Evolutionary conservation across 2,113 vertebrate genomes (phyloP).

Genomic region (Gambusia affinis): DNA sequence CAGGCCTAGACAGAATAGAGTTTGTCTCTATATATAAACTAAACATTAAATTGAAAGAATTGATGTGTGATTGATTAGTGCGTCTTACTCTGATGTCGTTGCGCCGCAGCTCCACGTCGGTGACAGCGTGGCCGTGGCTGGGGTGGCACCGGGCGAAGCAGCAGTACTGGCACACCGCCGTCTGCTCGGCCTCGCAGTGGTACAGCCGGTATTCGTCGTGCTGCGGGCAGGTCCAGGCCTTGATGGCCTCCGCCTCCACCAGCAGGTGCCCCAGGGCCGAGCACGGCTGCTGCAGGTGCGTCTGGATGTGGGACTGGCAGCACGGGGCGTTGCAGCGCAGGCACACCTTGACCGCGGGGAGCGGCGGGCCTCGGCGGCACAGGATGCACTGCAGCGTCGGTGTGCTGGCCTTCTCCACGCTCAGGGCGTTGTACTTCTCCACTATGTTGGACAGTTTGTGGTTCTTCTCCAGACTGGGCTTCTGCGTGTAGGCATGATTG

Average conservation of each 20-base stretch:
- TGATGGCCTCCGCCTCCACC: conserved; percentile 95
- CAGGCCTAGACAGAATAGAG: not conserved
- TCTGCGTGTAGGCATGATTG: conserved; percentile 98
- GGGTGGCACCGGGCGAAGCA: conserved; percentile 96
- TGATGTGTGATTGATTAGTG: not conserved
- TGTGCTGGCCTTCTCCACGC: conserved; percentile 71
- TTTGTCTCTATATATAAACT: not conserved
- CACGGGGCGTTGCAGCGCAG: conserved; percentile 97
- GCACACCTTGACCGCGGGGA: conserved; percentile 96
- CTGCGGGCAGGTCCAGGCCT: conserved; percentile 98
- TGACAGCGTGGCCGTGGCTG: conserved; percentile 95
- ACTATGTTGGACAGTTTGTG: conserved; percentile 99
- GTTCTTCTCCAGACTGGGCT: conserved; percentile 98
- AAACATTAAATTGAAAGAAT: not conserved
- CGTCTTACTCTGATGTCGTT: conserved; percentile 97
- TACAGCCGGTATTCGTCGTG: conserved; percentile 98
- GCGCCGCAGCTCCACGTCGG: conserved; percentile 96
- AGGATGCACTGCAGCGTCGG: conserved; percentile 91
- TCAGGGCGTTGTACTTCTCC: conserved; percentile 95
- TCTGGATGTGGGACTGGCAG: conserved; percentile 98
- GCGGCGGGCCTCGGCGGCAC: conserved; percentile 93
- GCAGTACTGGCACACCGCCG: conserved; percentile 98
- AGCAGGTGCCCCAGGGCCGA: conserved; percentile 95
- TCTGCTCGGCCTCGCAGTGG: conserved; percentile 98
- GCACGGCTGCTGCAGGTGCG: conserved; percentile 98